Evolutionary conservation across 2,888 invertebrate genomes (phyloP).

Genomic region (Diarsia brunnea): DNA sequence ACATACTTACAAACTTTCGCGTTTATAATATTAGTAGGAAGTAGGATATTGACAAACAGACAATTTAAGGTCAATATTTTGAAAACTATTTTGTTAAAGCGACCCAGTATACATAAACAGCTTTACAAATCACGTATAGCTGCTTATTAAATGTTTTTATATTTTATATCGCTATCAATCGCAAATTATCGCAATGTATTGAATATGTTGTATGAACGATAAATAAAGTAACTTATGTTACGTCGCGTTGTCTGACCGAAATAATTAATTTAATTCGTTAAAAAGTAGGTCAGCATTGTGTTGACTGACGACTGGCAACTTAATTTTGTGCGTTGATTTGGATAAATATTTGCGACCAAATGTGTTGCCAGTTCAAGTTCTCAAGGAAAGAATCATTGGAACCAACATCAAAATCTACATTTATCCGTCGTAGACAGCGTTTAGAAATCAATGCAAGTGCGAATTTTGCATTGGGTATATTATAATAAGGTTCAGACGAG

Average conservation of each 20-base stretch:
- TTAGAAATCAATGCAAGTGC: background rate
- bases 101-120: too few species aligned
- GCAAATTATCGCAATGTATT: slow-evolving; percentile 20
- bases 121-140: background rate
- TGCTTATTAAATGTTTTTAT: slow-evolving; percentile 2
- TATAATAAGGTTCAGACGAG: background rate
- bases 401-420: background rate
- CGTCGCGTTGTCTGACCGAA: background rate
- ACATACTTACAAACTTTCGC: too few species aligned
- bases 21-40: too few species aligned
- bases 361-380: background rate
- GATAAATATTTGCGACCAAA: background rate
- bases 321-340: background rate
- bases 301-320: too few species aligned
- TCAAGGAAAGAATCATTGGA: too few species aligned
- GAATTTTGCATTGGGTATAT: slow-evolving; percentile 4
- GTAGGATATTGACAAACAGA: background rate
- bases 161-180: background rate
- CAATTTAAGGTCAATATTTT: background rate
- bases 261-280: slow-evolving; percentile 10
- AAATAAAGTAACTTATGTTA: slow-evolving; percentile 16
- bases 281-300: background rate
- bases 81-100: background rate
- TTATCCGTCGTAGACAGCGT: background rate
- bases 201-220: slow-evolving; percentile 14